Conservation (phyloP, 35 echinoderm and acorn worm species). For the Ophioderma brevispina region DNA sequence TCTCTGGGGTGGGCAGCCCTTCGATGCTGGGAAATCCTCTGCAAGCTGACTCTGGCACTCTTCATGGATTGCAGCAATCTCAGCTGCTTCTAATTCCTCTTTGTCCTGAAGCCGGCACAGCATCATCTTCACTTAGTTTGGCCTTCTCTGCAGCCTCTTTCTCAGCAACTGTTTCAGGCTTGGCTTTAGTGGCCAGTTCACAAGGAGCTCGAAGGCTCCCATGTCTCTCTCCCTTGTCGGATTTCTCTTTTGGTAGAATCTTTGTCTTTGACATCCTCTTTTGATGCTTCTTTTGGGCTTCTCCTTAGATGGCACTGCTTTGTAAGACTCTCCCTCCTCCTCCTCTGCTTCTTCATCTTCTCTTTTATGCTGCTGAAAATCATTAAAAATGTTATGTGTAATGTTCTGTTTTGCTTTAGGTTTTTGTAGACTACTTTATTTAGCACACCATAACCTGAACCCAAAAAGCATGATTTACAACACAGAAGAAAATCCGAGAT, state of each 20-base stretch:
- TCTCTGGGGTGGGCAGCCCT: not conserved
- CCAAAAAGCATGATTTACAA: too few species aligned
- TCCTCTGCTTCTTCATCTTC: slow-evolving; percentile 36
- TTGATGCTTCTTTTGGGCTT: slow-evolving; percentile 5
- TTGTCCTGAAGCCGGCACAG: not conserved
- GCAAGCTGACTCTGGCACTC: not conserved
- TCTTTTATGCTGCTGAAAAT: too few species aligned
- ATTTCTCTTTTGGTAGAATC: too few species aligned
- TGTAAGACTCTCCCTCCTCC: not conserved
- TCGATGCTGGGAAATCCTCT: not conserved
- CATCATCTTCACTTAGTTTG: not conserved
- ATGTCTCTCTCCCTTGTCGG: too few species aligned
- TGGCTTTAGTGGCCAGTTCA: slow-evolving; percentile 68
- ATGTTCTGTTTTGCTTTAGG: too few species aligned
- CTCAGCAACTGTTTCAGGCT: slow-evolving; percentile 31
- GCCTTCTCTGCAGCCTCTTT: not conserved
- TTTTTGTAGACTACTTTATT: too few species aligned
- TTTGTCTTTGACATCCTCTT: slow-evolving; percentile 29
- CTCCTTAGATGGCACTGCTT: too few species aligned
- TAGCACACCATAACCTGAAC: too few species aligned
- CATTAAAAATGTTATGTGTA: too few species aligned
- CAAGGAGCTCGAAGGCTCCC: slow-evolving; percentile 63
- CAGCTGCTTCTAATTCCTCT: slow-evolving; percentile 32
- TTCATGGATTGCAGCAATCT: slow-evolving; percentile 12
- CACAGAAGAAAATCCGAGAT: too few species aligned